phyloP scores from a whole-genome alignment of 2,888 invertebrate species.

The Rhyacophila evoluta region DNA sequence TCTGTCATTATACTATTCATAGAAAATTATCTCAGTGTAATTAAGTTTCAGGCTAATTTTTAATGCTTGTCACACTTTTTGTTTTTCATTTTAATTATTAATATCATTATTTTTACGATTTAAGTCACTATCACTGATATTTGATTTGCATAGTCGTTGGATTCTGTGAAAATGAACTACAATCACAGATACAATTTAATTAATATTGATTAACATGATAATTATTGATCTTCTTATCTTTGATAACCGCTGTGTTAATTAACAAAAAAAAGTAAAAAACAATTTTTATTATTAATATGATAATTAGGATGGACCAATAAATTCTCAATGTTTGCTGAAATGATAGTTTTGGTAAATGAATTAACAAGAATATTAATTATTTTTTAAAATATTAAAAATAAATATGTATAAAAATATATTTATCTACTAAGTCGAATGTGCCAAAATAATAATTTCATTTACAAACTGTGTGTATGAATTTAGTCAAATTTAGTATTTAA shows the following conservation, averaged over 20 bases:
- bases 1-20: not conserved
- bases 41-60: not conserved
- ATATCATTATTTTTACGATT: not conserved
- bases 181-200: not conserved
- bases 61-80: not conserved
- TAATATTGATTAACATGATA: not conserved
- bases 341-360: not conserved
- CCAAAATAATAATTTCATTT: conserved; percentile 15
- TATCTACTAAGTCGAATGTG: conserved; percentile 5
- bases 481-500: conserved; percentile 9
- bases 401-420: too few relatives aligned
- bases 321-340: conserved; percentile 8
- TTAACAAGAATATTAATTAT: not conserved
- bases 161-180: not conserved
- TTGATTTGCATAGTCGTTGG: too few relatives aligned
- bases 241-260: not conserved
- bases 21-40: not conserved
- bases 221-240: not conserved
- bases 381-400: not conserved
- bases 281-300: conserved; percentile 9
- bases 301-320: conserved; percentile 24
- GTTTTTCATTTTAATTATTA: not conserved
- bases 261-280: not conserved
- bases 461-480: conserved; percentile 10
- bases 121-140: not conserved